Base-by-base conservation (phyloP, 1,140 invertebrate species). In the Globodera ellingtonae region DNA sequence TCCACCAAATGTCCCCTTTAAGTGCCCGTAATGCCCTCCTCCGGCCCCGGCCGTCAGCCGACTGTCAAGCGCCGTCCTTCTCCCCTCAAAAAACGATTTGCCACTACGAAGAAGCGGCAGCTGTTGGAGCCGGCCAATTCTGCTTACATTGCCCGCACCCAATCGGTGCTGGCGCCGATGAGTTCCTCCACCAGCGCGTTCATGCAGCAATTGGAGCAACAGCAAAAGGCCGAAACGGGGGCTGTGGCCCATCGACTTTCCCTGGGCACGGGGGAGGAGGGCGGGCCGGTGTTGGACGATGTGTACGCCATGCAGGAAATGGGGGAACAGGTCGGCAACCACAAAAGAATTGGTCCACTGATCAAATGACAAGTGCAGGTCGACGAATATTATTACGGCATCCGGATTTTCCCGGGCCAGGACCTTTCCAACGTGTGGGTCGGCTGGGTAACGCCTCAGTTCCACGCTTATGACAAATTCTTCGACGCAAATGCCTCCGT, bases 361-460 rank as follows among this genome's bases (percentile, higher is more conserved):
- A 35, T 72, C 44, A 8, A 35, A 35, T 10, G 21, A 1, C 21
- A 50, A 44, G 21, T 72, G n/a, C 59, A 81, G 71, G 59, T 81
- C 47, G 80, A 81, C 35, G 80, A 81, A 90, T 98, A 98, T 90
- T 98, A 96, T 90, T 99, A 97, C 88, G 95, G 95, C 21, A 91
- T 93, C 13, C 89, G 95, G 3, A 84, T 83, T 18, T 83, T 84
- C 62, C 82, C 83, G 6, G 83, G 82, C 18, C 73, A 94, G 98
- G 97, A 99, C 90, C 96, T 97, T 0, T 94, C 94, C 0, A 95
- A 98, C 87, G 94, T 97, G 44, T 99, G 95, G 90, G 94, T 99
- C 5, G 98, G 98, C n/a, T 99, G 97, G 98, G 96, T 99, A 13
- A 98, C 96, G 0, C 96, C 97, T 0, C 95, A 97, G 86, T 99